Evolutionary conservation across 2,797 vertebrate species (phyloP), one percentile per base, ranked within the genome.

Genomic region (Spheniscus humboldti): DNA sequence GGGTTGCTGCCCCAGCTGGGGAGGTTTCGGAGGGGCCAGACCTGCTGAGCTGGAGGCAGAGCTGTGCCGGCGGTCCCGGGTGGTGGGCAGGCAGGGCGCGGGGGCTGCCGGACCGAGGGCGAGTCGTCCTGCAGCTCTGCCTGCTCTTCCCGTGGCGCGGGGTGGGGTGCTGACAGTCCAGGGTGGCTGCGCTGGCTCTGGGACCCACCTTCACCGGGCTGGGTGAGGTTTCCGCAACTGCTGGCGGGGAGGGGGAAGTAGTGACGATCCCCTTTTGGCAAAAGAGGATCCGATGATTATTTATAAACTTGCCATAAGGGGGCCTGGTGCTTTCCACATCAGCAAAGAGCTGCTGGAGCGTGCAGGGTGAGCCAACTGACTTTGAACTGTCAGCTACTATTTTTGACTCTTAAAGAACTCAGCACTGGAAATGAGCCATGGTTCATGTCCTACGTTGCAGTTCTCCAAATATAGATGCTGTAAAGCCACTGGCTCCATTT

Each of bases 341-440:
- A 76, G 57, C 73, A 25, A 47, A 74, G 88, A 78, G 76, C 75
- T 2, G 5, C 68, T 62, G 60, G 74, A 57, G 81, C 50, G 17
- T 60, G 78, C 82, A 68, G 86, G 76, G 33, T 55, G 41, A 92
- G 87, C 73, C 72, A 41, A 72, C 92, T 83, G 67, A 9, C 69
- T 74, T 35, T 64, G 86, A 83, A 55, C 90, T 64, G 39, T 63
- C 86, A 90, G 85, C 82, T 86, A 4, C 91, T 95, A 63, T 56
- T 94, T 94, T 92, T 90, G 95, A 93, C 79, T 86, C 87, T 95
- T 90, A 9, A 55, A 84, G 90, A 84, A 4, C 94, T 69, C 39
- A 8, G 57, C 3, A 8, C 82, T 96, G 91, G 86, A 68, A 66
- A 39, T 4, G 35, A 88, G 73, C 75, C 75, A 73, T 1, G 3